Percentiles rank a stretch among this genome's conserved stretches.
These are phyloP conservation scores for Zelleria hepariella DNA, from an alignment of 2,888 invertebrate species.

Conservation along the genomic window DNA sequence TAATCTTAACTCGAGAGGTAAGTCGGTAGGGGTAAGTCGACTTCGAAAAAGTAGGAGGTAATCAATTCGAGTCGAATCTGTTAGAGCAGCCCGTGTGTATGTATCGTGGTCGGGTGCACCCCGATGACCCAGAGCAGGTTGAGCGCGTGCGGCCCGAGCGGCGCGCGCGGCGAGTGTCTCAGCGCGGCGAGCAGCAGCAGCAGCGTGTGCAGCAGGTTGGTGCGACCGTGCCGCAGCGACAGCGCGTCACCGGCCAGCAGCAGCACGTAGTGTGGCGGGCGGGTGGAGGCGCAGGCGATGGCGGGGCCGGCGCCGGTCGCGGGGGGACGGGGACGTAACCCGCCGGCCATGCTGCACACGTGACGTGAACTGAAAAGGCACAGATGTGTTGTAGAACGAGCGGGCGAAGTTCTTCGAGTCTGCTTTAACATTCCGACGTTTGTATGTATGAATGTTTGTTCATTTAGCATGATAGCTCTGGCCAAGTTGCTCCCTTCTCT, in stretches of 20 bases:
- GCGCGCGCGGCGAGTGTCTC: conserved; percentile 62
- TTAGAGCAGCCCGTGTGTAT: too few relatives aligned
- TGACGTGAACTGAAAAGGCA: conserved; percentile 3
- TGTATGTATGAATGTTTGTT: too few relatives aligned
- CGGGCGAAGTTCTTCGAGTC: too few relatives aligned
- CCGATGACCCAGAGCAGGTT: conserved; percentile 88
- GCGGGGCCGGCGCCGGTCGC: conserved; percentile 62
- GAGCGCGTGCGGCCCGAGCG: conserved; percentile 64
- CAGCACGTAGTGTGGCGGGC: conserved; percentile 81
- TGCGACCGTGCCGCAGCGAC: conserved; percentile 72
- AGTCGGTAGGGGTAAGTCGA: too few relatives aligned
- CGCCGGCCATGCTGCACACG: conserved; percentile 69
- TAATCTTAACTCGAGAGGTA: too few relatives aligned
- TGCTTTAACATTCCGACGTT: too few relatives aligned
- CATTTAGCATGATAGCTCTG: too few relatives aligned
- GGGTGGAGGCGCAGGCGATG: conserved; percentile 64
- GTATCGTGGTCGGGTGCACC: conserved; percentile 30
- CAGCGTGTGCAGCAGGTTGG: conserved; percentile 90
- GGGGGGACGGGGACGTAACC: conserved; percentile 74
- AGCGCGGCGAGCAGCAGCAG: conserved; percentile 85
- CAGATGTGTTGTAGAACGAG: too few relatives aligned
- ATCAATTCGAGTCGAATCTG: too few relatives aligned
- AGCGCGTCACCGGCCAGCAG: conserved; percentile 74
- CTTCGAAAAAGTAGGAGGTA: too few relatives aligned
- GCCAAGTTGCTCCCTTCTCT: too few relatives aligned